Conservation (phyloP, 2,113 vertebrate species). For the Donacobius atricapilla region DNA sequence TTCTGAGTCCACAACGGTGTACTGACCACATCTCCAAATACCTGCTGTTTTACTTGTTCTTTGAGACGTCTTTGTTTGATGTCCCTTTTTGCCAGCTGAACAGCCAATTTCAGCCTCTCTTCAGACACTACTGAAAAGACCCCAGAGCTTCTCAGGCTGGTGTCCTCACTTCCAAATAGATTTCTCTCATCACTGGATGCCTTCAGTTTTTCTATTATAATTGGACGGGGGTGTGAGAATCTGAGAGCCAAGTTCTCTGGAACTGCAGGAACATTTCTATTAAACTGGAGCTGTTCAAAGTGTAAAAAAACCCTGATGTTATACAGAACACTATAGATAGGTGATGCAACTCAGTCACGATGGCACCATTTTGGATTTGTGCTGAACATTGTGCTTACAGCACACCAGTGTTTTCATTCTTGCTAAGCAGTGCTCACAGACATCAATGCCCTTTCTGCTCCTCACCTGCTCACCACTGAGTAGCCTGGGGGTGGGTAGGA, state of each 20-base stretch:
- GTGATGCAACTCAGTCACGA: neutral
- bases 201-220: conserved; percentile 87
- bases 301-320: neutral
- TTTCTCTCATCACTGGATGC: neutral
- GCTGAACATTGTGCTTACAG: neutral
- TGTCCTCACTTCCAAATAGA: neutral
- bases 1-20: neutral
- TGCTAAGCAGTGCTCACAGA: neutral
- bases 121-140: conserved; percentile 86
- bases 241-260: conserved; percentile 76
- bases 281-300: conserved; percentile 84
- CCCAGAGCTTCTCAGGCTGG: conserved; percentile 66
- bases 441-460: neutral
- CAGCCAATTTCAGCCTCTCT: conserved; percentile 82
- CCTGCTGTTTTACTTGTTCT: conserved; percentile 49
- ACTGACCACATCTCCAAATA: neutral
- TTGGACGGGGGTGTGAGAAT: conserved; percentile 76
- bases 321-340: neutral
- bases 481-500: neutral
- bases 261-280: conserved; percentile 71
- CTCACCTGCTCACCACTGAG: neutral
- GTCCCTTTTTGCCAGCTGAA: conserved; percentile 86
- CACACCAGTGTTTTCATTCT: neutral
- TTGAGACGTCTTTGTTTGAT: conserved; percentile 74
- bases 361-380: neutral